Base-by-base conservation (phyloP, 2,797 vertebrate species). In the Alca torda region DNA sequence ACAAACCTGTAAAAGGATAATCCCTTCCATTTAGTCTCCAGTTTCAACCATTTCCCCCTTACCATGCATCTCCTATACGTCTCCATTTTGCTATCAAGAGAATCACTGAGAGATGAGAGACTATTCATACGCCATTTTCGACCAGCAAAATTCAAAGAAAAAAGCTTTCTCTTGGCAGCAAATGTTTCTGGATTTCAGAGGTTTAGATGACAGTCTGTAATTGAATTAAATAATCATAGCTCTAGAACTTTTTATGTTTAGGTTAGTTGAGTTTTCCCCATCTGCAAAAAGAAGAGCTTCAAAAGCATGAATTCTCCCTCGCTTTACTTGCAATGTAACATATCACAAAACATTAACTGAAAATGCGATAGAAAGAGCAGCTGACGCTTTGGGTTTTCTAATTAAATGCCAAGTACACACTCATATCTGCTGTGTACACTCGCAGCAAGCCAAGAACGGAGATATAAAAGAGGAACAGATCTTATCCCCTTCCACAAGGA, bases 21-120 rank as follows among this genome's bases (percentile, higher is more conserved):
- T 15, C 10, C 31, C 6, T 68, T 68, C 59, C 10, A 37, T 21
- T 54, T 31, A 23, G 8, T 26, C 59, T 37, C 37, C 23, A 26
- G 8, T 56, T 63, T 69, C 33, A 78, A 10, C 6, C 12, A 18
- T 13, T 33, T 39, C 16, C 33, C 21, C 60, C 56, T 35, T 37
- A 48, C 43, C 8, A 12, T 4, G 4, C 17, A 50, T 7, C 72
- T 15, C 28, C 23, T 59, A 0, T 18, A 72, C 24, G 30, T 63
- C 41, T 56, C 43, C 35, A 1, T 33, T 64, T 65, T 28, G n/a
- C 21, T 33, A 11, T 11, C 13, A 35, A 0, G 0, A 31, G 7
- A 76, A 51, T 41, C 25, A 46, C 2, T 4, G 8, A 56, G 13
- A 56, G 14, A 39, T 30, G 28, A 79, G 6, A 60, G 17, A n/a